Evolutionary conservation across 2,888 invertebrate species (phyloP), one percentile per base, ranked within the genome.

Genomic region (Yponomeuta plumbellus): DNA sequence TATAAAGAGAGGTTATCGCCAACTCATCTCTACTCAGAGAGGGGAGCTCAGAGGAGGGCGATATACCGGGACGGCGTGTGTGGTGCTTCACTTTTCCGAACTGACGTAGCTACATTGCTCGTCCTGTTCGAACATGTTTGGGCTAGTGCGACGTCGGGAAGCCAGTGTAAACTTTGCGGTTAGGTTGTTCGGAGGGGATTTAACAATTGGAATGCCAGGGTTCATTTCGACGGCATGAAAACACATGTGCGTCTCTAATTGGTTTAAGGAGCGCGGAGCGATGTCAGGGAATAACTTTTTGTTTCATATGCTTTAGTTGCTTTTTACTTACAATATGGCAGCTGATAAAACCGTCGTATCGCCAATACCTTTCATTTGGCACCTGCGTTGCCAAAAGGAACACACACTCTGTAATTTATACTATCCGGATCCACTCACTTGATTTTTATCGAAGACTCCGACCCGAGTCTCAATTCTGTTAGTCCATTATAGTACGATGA

Each of bases 1-100:
- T 87, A 88, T 86, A 88, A 90, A 90, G 88, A 88, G 87, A 83
- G 86, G 89, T 89, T 90, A 89, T 89, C 89, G 83, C 81, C 75
- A 72, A 70, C 76, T 61, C 65, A 66, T 75, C 76, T 76, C 71
- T 77, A 75, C 74, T 69, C 70, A 68, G 68, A 70, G 68, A 68
- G 69, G 67, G 66, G 69, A 66, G 26, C 62, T 62, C 26, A 62
- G 40, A 62, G 62, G 40, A 26, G 62, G 62, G 21, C 21, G 57
- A 11, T 39, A 62, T 62, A 39, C 39, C 39, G 62, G n/a, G 20
- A 8, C 39, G 20, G 62, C 20, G 34, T 62, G n/a, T 23, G 23
- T 20, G 59, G 22, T 23, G 23, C 17, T 34, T 13, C 62, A 20
- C 20, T 34, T 62, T 26, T 34, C 20, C n/a, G 20, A 20, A 17